Evolutionary conservation across 1,140 invertebrate species (phyloP), one percentile per base, ranked within the genome.

Genomic region (Drosophila chauvacae): DNA sequence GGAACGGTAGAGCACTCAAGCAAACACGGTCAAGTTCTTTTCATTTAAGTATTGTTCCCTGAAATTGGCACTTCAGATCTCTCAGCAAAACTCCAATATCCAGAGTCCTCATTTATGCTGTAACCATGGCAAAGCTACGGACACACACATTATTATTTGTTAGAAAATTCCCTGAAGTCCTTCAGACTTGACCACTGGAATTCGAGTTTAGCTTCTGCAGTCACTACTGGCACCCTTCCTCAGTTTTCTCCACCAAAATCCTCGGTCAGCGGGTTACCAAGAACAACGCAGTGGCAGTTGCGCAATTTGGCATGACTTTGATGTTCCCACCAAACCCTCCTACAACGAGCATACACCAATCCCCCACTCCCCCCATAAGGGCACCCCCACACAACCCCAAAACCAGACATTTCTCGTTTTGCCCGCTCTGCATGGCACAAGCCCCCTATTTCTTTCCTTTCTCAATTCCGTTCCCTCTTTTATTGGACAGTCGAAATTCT

Each of bases 281-380:
- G 35, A 76, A 76, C 45, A 58, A 45, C 50, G 56, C 50, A 77
- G 51, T 83, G 66, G 77, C 77, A 84, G 84, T 88, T 88, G 84
- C 84, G 84, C 85, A 88, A 88, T 90, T 88, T 77, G 75, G 66
- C 59, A 78, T 74, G 68, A 79, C 85, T 88, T 88, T 90, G 84
- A 88, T 84, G 81, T 88, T 71, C 47, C 66, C 50, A 56, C 13
- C 53, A 44, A 58, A 51, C 33, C 45, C 62, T 33, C 63, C 55
- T 30, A 59, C 28, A 37, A 47, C 26, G 23, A 47, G 45, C 23
- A 48, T 5, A 23, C 18, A 23, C 23, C 23, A 23, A 23, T 0
- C 2, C 2, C 23, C 33, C 23, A 53, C 39, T 33, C 30, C 33
- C 37, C 70, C 33, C 39, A 61, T 35, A 41, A 35, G 48, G 20